These are phyloP conservation scores for Prietella phreatophila DNA, from an alignment of 2,113 vertebrate species.

Conservation along the genomic window DNA sequence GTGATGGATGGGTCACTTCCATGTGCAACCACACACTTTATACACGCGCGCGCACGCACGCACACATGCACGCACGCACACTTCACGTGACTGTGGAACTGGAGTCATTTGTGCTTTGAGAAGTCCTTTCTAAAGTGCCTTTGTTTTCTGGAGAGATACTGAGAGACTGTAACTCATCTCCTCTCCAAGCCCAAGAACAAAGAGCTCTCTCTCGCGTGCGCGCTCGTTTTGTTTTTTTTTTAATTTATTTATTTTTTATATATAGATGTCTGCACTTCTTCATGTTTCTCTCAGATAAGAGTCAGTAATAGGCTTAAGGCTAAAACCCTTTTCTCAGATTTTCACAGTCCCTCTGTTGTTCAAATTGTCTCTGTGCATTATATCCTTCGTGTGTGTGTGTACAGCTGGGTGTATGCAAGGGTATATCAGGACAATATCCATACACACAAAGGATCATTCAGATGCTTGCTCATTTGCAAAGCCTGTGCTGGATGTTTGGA, in stretches of 20 bases:
- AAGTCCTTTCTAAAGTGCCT: conserved; percentile 38
- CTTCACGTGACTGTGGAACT: conserved; percentile 15
- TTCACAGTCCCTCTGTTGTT: conserved; percentile 27
- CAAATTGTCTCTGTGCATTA: conserved; percentile 11
- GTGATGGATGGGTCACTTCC: conserved; percentile 42
- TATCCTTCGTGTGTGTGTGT: conserved; percentile 11
- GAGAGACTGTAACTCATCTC: conserved; percentile 61
- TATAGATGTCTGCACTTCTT: conserved; percentile 40
- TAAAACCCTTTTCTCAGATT: conserved; percentile 41
- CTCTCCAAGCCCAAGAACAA: conserved; percentile 52
- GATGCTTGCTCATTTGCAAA: not conserved
- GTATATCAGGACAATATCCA: not conserved
- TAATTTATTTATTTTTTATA: conserved; percentile 5
- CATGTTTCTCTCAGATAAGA: conserved; percentile 48
- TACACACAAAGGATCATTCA: not conserved
- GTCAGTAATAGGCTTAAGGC: conserved; percentile 49
- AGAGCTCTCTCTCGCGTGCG: conserved; percentile 41
- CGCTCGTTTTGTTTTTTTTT: not conserved
- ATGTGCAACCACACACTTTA: conserved; percentile 37
- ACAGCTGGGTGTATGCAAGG: conserved; percentile 1
- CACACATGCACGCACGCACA: conserved; percentile 23
- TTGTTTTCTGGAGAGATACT: conserved; percentile 49
- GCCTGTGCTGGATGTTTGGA: not conserved
- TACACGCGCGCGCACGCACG: conserved; percentile 15
- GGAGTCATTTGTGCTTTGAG: conserved; percentile 22